Percentiles rank a stretch among this genome's conserved stretches.
phyloP scores from a whole-genome alignment of 2,888 invertebrate genomes.

The Anorthoa munda region DNA sequence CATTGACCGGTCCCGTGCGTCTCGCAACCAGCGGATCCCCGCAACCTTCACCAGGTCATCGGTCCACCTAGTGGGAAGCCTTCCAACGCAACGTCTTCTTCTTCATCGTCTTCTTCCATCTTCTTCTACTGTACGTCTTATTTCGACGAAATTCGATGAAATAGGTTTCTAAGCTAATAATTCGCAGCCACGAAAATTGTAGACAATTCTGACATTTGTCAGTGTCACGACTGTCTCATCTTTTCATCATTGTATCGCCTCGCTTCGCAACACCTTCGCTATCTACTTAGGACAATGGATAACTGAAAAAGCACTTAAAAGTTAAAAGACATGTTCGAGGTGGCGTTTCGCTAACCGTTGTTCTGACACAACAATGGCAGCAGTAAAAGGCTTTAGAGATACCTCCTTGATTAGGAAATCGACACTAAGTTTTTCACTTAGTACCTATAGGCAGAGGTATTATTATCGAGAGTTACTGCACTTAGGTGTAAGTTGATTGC shows the following conservation, averaged over 20 bases:
- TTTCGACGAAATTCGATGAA: too few relatives aligned
- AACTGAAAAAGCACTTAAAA: slow-evolving; percentile 60
- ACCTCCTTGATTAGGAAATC: slow-evolving; percentile 49
- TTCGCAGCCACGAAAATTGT: neutral
- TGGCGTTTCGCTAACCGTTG: slow-evolving; percentile 34
- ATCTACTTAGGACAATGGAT: neutral
- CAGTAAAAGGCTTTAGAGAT: slow-evolving; percentile 61
- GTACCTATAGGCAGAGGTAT: neutral
- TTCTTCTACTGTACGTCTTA: too few relatives aligned
- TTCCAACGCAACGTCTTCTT: too few relatives aligned
- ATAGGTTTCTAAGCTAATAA: too few relatives aligned
- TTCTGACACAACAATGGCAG: slow-evolving; percentile 58
- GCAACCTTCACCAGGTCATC: too few relatives aligned
- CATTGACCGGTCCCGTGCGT: too few relatives aligned
- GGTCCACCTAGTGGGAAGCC: too few relatives aligned
- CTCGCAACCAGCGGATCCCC: too few relatives aligned
- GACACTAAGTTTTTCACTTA: slow-evolving; percentile 30
- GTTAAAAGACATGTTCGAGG: slow-evolving; percentile 48
- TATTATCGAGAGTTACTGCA: neutral
- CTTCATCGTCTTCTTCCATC: too few relatives aligned
- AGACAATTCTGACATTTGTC: neutral
- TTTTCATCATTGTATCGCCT: neutral
- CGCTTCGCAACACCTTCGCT: neutral
- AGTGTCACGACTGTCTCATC: neutral
- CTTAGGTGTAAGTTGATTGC: slow-evolving; percentile 36